Evolutionary conservation across 2,888 invertebrate genomes (phyloP).

Genomic region (Itoplectis maculator): DNA sequence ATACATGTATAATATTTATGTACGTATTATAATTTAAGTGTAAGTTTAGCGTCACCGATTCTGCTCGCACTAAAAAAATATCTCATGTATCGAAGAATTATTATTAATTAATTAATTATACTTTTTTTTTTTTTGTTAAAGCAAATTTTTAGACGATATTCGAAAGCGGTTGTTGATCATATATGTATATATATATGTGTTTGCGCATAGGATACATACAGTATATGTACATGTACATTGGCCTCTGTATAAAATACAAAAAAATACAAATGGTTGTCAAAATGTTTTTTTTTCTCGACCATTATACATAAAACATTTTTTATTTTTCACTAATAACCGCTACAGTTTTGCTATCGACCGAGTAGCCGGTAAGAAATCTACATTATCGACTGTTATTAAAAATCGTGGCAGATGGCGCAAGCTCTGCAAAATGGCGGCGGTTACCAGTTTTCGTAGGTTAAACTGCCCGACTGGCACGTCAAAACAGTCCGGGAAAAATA

Average conservation of each 20-base stretch:
- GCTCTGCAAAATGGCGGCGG: not conserved
- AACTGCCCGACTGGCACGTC: not conserved
- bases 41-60: conserved; percentile 69
- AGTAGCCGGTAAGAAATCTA: too few relatives aligned
- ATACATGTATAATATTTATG: conserved; percentile 80
- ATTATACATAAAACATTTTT: too few relatives aligned
- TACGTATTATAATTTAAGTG: conserved; percentile 76
- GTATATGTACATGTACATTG: conserved; percentile 64
- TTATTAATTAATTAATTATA: conserved; percentile 13
- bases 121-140: conserved; percentile 38
- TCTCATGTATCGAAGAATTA: conserved; percentile 38
- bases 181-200: conserved; percentile 43
- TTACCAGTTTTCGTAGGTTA: not conserved
- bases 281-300: not conserved
- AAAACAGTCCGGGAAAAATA: not conserved
- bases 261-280: conserved; percentile 59
- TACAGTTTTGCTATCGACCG: too few relatives aligned
- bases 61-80: conserved; percentile 68
- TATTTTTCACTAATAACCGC: too few relatives aligned
- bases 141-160: conserved; percentile 50
- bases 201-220: conserved; percentile 54
- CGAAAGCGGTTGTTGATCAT: conserved; percentile 60
- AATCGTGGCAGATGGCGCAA: not conserved
- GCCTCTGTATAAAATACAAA: conserved; percentile 64
- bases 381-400: too few relatives aligned